Evolutionary conservation across 2,797 vertebrate species (phyloP), one percentile per base, ranked within the genome.

Genomic region (Scarus forsteni): DNA sequence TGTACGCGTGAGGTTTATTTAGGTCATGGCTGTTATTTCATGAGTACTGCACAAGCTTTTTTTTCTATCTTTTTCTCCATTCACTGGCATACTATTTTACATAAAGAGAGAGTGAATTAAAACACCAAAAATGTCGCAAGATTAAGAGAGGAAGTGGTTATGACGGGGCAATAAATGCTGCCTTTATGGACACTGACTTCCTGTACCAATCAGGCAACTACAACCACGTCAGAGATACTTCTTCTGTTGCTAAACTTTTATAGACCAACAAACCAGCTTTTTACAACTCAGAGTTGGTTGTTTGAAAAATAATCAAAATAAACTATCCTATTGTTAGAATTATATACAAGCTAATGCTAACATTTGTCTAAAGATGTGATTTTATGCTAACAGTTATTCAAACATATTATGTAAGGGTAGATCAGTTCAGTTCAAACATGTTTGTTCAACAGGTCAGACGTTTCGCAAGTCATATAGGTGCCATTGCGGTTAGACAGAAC

Each of bases 1-100:
- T 34, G 1, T n/a, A 8, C 35, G 44, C 10, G 39, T 3, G 1
- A 0, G 6, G 35, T 12, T 4, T 0, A 0, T 45, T 36, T n/a
- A 3, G 18, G 10, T 12, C 1, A 12, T 7, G 0, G 2, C 1
- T 5, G 19, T 36, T 0, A 44, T 46, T 52, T 46, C 8, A 38
- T 57, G 27, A 10, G n/a, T 5, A 7, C 1, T 46, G 12, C 16
- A 4, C 1, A 1, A 8, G 1, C 18, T 8, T 34, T 12, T n/a
- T 56, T 16, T 44, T 16, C 14, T 18, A n/a, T 39, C 1, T 10
- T 64, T 7, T 27, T 34, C 7, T 10, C 11, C 5, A 10, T 19
- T 43, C n/a, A n/a, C n/a, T n/a, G n/a, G n/a, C n/a, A n/a, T 53
- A 36, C 11, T 35, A 42, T 44, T 58, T 44, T 8, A 34, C 12